Evolutionary conservation across 37 sponge, comb jelly and placozoan genomes (phyloP), one percentile per base, ranked within the genome.

Genomic region (Petrosia ficiformis): DNA sequence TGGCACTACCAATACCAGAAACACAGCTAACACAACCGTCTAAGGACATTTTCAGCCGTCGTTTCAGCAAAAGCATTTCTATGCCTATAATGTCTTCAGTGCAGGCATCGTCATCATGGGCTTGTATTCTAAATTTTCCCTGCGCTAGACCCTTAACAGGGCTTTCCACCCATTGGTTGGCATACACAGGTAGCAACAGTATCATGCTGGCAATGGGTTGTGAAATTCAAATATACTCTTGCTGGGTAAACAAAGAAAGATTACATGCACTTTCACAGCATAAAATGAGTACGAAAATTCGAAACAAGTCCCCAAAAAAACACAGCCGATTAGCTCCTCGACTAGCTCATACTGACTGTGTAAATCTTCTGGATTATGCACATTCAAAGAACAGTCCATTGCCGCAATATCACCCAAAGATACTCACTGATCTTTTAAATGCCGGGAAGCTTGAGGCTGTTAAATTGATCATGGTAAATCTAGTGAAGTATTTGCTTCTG

Each of bases 381-480:
- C 83, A 82, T 28, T 60, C 83, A 4, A 40, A 68, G 39, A 82
- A 88, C 33, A 81, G 60, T 31, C 57, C 82, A 3, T 74, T 92
- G 4, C 91, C 95, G 38, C 96, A 98, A 81, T 95, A 95, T 59
- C 99, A 98, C 57, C 99, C 99, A 19, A 71, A 81, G 57, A 82
- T 89, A 30, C 73, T 98, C 22, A 69, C 74, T 39, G 89, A 98
- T 73, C 57, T 98, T 67, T 76, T 98, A 76, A 80, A 87, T 63
- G 84, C 83, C 0, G 91, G 99, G 6, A 86, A 80, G 65, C 69
- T 98, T 4, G 42, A 72, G 14, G 68, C 76, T 24, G 94, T 92
- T 3, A 89, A 90, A 59, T 41, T 71, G 5, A 92, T 98, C 42
- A 78, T 98, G 1, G 66, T 84, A 34, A 84, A 98, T 44, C 79